phyloP scores from a whole-genome alignment of 2,113 vertebrate genomes.

The Perca flavescens region DNA sequence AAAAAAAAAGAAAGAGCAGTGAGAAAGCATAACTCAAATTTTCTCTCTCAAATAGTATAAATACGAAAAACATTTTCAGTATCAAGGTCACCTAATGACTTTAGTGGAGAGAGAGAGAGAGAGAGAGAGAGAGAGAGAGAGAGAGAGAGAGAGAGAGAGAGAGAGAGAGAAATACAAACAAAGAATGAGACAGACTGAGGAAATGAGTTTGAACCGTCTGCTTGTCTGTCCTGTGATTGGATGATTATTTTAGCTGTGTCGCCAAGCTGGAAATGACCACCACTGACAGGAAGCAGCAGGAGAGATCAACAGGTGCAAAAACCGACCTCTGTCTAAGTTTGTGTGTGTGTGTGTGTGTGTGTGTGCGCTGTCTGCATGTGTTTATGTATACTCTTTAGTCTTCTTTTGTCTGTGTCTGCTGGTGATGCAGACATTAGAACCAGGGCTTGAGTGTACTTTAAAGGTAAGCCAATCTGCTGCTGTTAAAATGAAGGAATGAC shows the following conservation, averaged over 20 bases:
- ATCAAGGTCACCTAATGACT: constrained; percentile 20
- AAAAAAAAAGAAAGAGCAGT: not conserved
- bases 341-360: constrained; percentile 36
- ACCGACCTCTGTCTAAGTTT: constrained; percentile 11
- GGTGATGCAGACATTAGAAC: constrained; percentile 20
- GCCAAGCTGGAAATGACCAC: constrained; percentile 67
- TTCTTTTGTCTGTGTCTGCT: constrained; percentile 20
- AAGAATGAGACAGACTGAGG: constrained; percentile 41
- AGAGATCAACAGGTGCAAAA: constrained; percentile 54
- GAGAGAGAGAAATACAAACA: constrained; percentile 19
- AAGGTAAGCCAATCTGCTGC: constrained; percentile 26
- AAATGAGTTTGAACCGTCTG: constrained; percentile 55
- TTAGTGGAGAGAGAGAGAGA: not conserved
- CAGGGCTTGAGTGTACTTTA: not conserved
- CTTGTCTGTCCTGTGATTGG: constrained; percentile 52
- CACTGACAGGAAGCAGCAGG: constrained; percentile 63
- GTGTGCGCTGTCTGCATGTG: constrained; percentile 12
- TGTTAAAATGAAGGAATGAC: not conserved
- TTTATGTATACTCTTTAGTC: constrained; percentile 7
- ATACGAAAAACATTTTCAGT: not conserved
- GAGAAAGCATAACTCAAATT: not conserved
- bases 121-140: too few relatives aligned
- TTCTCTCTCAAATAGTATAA: not conserved
- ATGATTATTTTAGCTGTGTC: constrained; percentile 67
- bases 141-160: not conserved